These are phyloP conservation scores for Lycaena phlaeas DNA, from an alignment of 2,888 invertebrate species.

Conservation along the genomic window DNA sequence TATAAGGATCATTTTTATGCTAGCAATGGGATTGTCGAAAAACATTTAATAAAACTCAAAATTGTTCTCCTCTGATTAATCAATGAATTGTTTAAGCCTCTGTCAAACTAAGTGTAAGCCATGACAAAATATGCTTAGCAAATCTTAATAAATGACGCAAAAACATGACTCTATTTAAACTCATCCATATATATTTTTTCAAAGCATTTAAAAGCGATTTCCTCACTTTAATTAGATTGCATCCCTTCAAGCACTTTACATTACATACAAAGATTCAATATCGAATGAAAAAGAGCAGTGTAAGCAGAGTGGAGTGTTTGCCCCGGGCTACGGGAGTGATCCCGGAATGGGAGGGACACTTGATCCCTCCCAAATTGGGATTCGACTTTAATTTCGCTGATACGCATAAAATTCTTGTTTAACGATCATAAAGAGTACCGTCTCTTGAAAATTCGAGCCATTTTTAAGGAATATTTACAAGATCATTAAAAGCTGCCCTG, in stretches of 20 bases:
- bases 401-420: constrained; percentile 11
- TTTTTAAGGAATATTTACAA: not conserved
- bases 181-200: too few species aligned
- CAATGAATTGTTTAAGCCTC: too few species aligned
- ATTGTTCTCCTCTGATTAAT: too few species aligned
- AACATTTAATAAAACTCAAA: too few species aligned
- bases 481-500: not conserved
- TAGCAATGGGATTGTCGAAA: too few species aligned
- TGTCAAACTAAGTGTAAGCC: too few species aligned
- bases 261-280: constrained; percentile 12
- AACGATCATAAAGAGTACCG: constrained; percentile 7
- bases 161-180: too few species aligned
- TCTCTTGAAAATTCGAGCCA: not conserved
- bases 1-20: too few species aligned
- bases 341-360: constrained; percentile 27
- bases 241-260: not conserved
- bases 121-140: too few species aligned
- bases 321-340: constrained; percentile 19
- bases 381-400: constrained; percentile 17
- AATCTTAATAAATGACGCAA: too few species aligned
- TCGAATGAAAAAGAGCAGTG: constrained; percentile 25
- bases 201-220: not conserved
- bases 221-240: not conserved
- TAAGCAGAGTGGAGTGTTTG: constrained; percentile 28
- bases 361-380: constrained; percentile 13